These are phyloP conservation scores for Pteropus alecto DNA, from an alignment of 2,113 vertebrate genomes.

Conservation along the genomic window DNA sequence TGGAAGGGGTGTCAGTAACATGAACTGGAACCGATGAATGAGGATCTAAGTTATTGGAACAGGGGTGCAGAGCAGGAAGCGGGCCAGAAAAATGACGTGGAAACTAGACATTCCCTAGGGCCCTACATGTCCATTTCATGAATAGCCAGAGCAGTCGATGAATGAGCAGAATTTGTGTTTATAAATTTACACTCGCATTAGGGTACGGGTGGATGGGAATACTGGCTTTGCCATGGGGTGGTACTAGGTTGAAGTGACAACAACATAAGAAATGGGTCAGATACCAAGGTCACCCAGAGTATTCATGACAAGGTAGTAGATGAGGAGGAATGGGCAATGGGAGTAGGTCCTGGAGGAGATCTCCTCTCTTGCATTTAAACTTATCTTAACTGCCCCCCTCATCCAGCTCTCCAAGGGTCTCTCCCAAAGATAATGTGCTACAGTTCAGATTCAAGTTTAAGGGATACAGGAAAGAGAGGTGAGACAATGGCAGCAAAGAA, in stretches of 20 bases:
- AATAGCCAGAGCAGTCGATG: neutral
- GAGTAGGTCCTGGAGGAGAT: neutral
- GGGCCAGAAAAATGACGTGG: neutral
- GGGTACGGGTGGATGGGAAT: fast-evolving
- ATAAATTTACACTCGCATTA: neutral
- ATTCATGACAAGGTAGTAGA: neutral
- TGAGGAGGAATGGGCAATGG: neutral
- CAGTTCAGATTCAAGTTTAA: neutral
- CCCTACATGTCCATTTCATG: neutral
- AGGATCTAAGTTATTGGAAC: neutral
- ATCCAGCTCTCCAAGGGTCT: neutral
- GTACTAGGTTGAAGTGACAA: neutral
- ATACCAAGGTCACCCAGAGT: neutral
- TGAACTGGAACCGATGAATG: neutral
- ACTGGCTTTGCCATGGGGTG: neutral
- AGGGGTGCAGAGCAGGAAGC: neutral
- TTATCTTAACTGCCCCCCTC: neutral
- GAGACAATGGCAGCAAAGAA: neutral
- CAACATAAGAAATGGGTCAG: neutral
- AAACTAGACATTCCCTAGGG: neutral
- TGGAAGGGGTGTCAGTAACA: neutral
- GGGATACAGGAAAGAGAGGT: neutral
- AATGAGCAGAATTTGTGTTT: neutral
- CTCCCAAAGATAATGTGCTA: neutral
- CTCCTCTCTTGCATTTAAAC: neutral